Percentiles rank a stretch among this genome's conserved stretches.
phyloP scores from a whole-genome alignment of 2,113 vertebrate species.

The Sander vitreus region DNA sequence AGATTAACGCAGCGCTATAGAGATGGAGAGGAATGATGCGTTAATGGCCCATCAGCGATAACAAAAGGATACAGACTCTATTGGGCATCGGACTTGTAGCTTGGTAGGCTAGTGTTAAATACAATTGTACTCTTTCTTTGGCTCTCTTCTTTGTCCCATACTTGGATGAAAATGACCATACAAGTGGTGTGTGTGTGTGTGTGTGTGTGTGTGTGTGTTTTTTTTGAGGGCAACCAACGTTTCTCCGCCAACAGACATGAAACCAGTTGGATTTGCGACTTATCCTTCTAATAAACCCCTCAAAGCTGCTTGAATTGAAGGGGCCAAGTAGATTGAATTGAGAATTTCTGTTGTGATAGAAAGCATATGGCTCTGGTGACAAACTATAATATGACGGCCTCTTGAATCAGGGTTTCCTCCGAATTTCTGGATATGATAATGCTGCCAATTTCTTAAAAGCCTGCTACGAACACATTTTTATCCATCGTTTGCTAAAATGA shows the following conservation, averaged over 20 bases:
- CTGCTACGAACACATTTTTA: not conserved
- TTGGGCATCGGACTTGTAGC: no score
- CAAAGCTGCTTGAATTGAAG: slow-evolving; percentile 31
- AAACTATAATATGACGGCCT: not conserved
- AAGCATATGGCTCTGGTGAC: not conserved
- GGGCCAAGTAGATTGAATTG: slow-evolving; percentile 19
- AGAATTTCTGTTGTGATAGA: slow-evolving; percentile 15
- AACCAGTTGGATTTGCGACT: slow-evolving; percentile 13
- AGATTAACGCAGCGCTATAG: no score
- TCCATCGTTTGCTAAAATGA: not conserved
- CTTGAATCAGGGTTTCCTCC: not conserved
- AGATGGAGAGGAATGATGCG: no score
- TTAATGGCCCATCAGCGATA: no score
- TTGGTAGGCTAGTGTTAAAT: not conserved
- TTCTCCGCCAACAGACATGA: slow-evolving; percentile 2
- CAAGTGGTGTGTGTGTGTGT: slow-evolving; percentile 22
- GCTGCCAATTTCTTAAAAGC: slow-evolving; percentile 17
- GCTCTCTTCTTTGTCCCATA: not conserved
- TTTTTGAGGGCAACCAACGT: slow-evolving; percentile 34
- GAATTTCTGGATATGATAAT: not conserved
- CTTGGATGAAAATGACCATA: slow-evolving; percentile 37
- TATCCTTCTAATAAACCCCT: slow-evolving; percentile 10
- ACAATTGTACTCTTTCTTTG: slow-evolving; percentile 22
- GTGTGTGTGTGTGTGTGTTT: no score
- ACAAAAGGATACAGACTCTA: no score